Evolutionary conservation across 2,888 invertebrate species (phyloP).

Genomic region (Coleophora flavipennella): DNA sequence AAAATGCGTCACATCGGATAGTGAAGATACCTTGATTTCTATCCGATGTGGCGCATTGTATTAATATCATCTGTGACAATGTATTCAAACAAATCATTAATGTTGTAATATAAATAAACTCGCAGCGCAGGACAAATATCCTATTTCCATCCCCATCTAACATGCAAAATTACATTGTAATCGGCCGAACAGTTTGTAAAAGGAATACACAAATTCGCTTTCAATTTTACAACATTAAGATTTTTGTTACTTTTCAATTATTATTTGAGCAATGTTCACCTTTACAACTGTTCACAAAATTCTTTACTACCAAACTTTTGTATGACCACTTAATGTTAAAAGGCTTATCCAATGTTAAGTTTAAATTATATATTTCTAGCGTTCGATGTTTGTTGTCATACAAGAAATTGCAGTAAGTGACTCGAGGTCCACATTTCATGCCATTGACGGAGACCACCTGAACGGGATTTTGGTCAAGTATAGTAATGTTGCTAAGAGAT

Average conservation of each 20-base stretch:
- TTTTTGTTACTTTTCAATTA: neutral
- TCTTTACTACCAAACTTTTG: neutral
- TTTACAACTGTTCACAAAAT: neutral
- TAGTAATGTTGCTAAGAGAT: constrained; percentile 35
- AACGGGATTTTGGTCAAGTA: constrained; percentile 36
- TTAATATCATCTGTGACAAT: too few species aligned
- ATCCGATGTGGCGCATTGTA: too few species aligned
- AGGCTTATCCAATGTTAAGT: constrained; percentile 43
- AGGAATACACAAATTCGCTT: too few species aligned
- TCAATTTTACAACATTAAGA: too few species aligned
- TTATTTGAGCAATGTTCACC: neutral
- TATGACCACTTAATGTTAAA: constrained; percentile 47
- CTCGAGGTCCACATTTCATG: constrained; percentile 27
- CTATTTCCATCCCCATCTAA: too few species aligned
- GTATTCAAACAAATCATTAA: too few species aligned
- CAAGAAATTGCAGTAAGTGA: constrained; percentile 27
- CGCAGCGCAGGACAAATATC: too few species aligned
- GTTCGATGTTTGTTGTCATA: constrained; percentile 32
- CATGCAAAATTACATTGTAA: too few species aligned
- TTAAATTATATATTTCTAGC: constrained; percentile 35
- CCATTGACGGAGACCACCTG: constrained; percentile 38
- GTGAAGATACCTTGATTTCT: too few species aligned
- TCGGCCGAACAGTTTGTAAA: too few species aligned
- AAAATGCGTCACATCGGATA: too few species aligned
- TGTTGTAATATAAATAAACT: too few species aligned